Conservation (phyloP, 2,113 vertebrate genomes). For the Panthera tigris region DNA sequence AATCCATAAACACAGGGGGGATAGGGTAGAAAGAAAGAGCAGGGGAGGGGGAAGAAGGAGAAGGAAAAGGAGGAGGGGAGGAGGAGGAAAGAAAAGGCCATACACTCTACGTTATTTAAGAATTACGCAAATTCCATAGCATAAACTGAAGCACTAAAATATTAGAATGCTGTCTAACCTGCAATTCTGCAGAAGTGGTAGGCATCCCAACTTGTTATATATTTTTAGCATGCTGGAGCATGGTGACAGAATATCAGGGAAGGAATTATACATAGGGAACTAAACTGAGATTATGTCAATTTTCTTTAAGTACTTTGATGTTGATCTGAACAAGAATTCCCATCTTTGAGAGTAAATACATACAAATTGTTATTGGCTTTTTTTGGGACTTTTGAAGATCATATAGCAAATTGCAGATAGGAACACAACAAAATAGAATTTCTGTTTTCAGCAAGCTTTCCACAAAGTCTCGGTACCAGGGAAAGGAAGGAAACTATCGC, state of each 20-base stretch:
- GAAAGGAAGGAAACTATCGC: neutral
- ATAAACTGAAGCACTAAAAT: slow-evolving; percentile 34
- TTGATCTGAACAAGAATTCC: slow-evolving; percentile 62
- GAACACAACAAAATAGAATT: neutral
- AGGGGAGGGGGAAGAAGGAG: neutral
- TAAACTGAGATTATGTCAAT: neutral
- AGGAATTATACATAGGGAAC: neutral
- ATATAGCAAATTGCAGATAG: slow-evolving; percentile 46
- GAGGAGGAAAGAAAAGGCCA: neutral
- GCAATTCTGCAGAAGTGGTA: neutral
- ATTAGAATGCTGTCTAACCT: neutral
- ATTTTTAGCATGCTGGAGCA: slow-evolving; percentile 46
- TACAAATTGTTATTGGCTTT: slow-evolving; percentile 24
- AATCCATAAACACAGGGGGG: neutral
- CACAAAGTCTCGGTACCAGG: neutral
- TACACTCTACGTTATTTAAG: neutral
- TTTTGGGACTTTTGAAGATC: slow-evolving; percentile 10
- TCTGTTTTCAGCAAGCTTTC: slow-evolving; percentile 9
- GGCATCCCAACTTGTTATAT: slow-evolving; percentile 22
- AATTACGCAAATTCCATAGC: neutral
- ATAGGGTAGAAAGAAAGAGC: no score
- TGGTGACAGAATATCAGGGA: neutral
- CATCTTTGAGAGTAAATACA: slow-evolving; percentile 65
- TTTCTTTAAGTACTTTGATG: slow-evolving; percentile 64
- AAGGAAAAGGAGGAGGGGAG: no score